phyloP scores from a whole-genome alignment of 2,888 invertebrate genomes.

The Lingula anatina region DNA sequence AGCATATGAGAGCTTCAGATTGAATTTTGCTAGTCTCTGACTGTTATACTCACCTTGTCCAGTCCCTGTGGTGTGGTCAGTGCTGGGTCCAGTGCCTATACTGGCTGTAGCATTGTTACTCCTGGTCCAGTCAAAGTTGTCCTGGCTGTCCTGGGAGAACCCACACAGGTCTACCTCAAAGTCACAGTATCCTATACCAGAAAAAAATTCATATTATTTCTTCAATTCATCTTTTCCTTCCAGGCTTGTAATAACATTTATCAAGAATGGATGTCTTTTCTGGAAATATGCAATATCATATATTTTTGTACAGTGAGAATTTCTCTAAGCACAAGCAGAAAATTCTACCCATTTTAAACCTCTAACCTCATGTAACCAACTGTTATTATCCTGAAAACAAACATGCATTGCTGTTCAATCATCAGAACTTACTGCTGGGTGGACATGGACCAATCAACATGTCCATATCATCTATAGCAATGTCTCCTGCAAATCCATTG shows the following conservation, averaged over 20 bases:
- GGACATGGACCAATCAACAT: not conserved
- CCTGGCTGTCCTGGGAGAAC: conserved; percentile 26
- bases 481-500: conserved; percentile 6
- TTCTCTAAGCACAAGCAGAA: no score
- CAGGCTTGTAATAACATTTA: no score
- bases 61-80: conserved; percentile 11
- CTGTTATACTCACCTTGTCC: conserved; percentile 5
- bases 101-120: conserved; percentile 9
- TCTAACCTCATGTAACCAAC: no score
- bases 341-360: no score
- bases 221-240: no score
- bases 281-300: not conserved
- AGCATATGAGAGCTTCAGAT: no score
- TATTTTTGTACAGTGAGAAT: no score
- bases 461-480: conserved; percentile 12
- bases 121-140: conserved; percentile 40
- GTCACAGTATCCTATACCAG: conserved; percentile 1
- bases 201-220: no score
- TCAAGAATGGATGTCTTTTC: not conserved
- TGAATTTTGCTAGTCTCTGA: no score
- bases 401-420: no score
- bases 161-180: conserved; percentile 20
- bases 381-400: no score
- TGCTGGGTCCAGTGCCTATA: conserved; percentile 9
- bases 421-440: no score